Evolutionary conservation across 1,140 invertebrate species (phyloP).

Genomic region (Scaptodrosophila lebanonensis): DNA sequence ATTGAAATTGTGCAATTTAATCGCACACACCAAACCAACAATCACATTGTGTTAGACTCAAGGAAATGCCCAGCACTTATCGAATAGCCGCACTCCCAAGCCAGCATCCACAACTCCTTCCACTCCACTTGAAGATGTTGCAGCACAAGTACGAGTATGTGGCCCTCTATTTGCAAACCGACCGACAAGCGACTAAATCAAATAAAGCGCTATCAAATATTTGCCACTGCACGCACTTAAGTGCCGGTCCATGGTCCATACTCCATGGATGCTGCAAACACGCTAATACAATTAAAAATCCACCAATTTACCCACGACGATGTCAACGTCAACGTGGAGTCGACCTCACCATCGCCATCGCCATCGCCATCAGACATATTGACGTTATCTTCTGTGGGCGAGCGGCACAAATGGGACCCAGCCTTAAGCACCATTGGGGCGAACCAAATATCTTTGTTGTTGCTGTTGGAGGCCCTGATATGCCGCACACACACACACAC

Average conservation of each 20-base stretch:
- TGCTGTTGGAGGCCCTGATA: constrained; percentile 4
- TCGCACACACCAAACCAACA: too few species aligned
- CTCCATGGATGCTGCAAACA: constrained; percentile 11
- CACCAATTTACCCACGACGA: constrained; percentile 36
- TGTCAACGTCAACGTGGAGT: neutral
- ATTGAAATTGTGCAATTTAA: too few species aligned
- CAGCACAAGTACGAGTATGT: too few species aligned
- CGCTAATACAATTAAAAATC: constrained; percentile 70
- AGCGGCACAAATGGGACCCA: too few species aligned
- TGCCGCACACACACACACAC: too few species aligned
- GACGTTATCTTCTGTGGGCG: too few species aligned
- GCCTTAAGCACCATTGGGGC: neutral
- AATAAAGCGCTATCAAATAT: constrained; percentile 47
- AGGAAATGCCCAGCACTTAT: too few species aligned
- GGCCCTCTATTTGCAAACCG: too few species aligned
- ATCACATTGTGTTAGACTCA: too few species aligned
- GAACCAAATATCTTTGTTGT: constrained; percentile 21
- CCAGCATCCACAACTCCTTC: too few species aligned
- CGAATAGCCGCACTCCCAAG: too few species aligned
- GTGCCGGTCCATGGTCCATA: constrained; percentile 23
- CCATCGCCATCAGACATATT: constrained; percentile 10
- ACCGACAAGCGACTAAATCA: constrained; percentile 39
- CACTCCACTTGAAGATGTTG: too few species aligned
- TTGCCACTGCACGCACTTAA: constrained; percentile 55
- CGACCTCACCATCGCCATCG: constrained; percentile 4